These are phyloP conservation scores for Dunckerocampus dactyliophorus DNA, from an alignment of 2,113 vertebrate species.

Conservation along the genomic window DNA sequence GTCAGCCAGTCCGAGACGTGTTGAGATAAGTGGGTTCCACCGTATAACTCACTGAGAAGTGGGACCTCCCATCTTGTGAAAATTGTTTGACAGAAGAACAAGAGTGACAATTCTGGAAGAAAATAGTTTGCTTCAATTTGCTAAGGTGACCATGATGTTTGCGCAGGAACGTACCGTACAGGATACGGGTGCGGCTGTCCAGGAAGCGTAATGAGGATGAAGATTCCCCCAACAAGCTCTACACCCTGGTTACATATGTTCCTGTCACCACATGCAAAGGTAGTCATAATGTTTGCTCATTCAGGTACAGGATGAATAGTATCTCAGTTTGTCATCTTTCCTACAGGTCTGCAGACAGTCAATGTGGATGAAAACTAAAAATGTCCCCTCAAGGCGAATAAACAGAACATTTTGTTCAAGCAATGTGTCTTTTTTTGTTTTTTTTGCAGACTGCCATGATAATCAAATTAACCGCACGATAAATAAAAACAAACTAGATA, in stretches of 20 bases:
- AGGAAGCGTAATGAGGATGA: conserved; percentile 96
- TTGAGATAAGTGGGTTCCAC: too few relatives aligned
- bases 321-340: background rate
- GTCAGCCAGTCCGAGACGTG: too few relatives aligned
- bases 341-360: conserved; percentile 90
- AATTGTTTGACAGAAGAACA: background rate
- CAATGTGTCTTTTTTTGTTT: conserved; percentile 13
- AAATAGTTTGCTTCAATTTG: background rate
- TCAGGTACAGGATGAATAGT: background rate
- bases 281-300: conserved; percentile 24
- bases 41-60: too few relatives aligned
- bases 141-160: background rate
- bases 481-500: too few relatives aligned
- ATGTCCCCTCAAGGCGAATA: conserved; percentile 59
- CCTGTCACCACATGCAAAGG: conserved; percentile 95
- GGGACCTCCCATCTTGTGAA: too few relatives aligned
- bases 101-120: background rate
- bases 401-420: conserved; percentile 29
- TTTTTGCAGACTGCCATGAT: conserved; percentile 2
- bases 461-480: too few relatives aligned
- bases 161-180: conserved; percentile 89
- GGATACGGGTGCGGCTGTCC: conserved; percentile 89
- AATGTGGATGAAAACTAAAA: conserved; percentile 94
- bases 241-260: conserved; percentile 91
- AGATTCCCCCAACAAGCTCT: conserved; percentile 95